Percentiles rank a stretch among this genome's conserved stretches.
phyloP scores from a whole-genome alignment of 2,888 invertebrate species.

The Hetaerina titia region DNA sequence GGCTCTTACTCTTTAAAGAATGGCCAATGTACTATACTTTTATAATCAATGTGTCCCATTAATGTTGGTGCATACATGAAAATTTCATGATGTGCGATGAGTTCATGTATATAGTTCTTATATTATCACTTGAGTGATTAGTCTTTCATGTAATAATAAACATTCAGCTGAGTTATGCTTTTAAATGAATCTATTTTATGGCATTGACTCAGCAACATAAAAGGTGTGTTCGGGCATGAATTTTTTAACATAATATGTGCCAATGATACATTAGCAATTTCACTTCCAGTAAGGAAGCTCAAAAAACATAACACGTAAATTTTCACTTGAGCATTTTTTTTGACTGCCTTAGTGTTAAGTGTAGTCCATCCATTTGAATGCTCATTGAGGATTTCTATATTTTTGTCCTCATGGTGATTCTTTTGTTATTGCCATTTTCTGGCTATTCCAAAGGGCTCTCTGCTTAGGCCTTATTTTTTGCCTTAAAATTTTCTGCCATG shows the following conservation, averaged over 20 bases:
- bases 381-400: background rate
- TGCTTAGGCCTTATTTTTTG: background rate
- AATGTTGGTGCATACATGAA: too few relatives aligned
- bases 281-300: background rate
- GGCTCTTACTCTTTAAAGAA: too few relatives aligned
- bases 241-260: background rate
- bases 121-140: background rate
- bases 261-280: background rate
- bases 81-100: too few relatives aligned
- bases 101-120: background rate
- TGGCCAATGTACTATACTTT: too few relatives aligned
- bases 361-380: background rate
- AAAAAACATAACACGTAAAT: background rate
- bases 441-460: constrained; percentile 32
- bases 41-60: too few relatives aligned
- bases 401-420: background rate
- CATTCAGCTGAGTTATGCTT: background rate
- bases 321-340: background rate
- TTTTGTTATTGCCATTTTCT: constrained; percentile 26
- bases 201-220: background rate
- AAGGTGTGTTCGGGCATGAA: background rate
- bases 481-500: background rate
- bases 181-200: background rate
- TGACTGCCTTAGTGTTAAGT: background rate
- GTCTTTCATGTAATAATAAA: background rate